Evolutionary conservation across 2,888 invertebrate genomes (phyloP).

Genomic region (Patella depressa): DNA sequence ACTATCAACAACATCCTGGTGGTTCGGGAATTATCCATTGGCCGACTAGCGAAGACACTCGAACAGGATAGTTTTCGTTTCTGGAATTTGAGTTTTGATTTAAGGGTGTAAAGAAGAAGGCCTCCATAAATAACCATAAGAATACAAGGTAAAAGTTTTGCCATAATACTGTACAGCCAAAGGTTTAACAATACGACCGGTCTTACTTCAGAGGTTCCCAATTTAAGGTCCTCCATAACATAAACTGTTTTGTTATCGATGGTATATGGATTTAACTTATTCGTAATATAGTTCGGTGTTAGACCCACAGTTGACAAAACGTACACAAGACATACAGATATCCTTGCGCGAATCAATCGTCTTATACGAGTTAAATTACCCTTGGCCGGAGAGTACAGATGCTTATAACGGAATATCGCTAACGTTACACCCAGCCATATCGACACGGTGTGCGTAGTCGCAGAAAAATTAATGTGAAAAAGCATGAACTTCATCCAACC

Average conservation of each 20-base stretch:
- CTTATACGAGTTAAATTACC: slow-evolving; percentile 74
- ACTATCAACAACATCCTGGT: slow-evolving; percentile 90
- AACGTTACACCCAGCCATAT: slow-evolving; percentile 92
- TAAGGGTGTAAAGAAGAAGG: slow-evolving; percentile 63
- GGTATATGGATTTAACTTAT: slow-evolving; percentile 75
- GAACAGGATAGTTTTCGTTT: slow-evolving; percentile 35
- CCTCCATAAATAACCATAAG: slow-evolving; percentile 80
- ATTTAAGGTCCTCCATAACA: slow-evolving; percentile 46
- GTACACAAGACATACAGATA: slow-evolving; percentile 84
- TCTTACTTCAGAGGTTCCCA: slow-evolving; percentile 45
- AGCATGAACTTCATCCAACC: slow-evolving; percentile 71
- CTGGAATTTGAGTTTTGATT: slow-evolving; percentile 43
- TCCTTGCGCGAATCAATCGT: slow-evolving; percentile 76
- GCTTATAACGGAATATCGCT: slow-evolving; percentile 84
- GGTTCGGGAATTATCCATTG: slow-evolving; percentile 77
- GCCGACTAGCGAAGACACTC: slow-evolving; percentile 28
- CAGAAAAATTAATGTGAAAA: slow-evolving; percentile 91
- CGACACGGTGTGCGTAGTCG: slow-evolving; percentile 89
- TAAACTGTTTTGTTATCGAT: slow-evolving; percentile 42
- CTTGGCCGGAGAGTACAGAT: slow-evolving; percentile 81
- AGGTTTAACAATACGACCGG: slow-evolving; percentile 76
- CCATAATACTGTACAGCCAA: slow-evolving; percentile 91
- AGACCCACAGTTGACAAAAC: slow-evolving; percentile 87
- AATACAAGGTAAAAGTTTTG: slow-evolving; percentile 91
- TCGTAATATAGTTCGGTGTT: slow-evolving; percentile 86